Conservation (phyloP, 2,113 vertebrate genomes). For the Marmota flaviventris region DNA sequence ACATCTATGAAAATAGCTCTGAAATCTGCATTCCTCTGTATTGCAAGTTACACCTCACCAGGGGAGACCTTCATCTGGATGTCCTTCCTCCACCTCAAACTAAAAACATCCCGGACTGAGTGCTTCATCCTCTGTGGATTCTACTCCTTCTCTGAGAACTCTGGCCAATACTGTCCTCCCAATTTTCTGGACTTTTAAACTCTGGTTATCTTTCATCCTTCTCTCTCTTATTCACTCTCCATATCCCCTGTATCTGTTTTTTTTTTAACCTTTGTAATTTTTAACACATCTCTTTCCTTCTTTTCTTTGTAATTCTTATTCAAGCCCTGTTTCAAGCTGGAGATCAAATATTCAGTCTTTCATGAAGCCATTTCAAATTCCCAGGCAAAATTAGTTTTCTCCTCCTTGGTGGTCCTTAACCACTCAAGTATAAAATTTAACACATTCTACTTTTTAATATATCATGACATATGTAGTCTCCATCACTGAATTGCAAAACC, state of each 20-base stretch:
- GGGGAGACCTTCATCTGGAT: background rate
- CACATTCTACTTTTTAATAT: background rate
- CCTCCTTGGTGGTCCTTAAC: background rate
- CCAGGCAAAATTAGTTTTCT: background rate
- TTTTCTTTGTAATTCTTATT: background rate
- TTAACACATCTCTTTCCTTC: background rate
- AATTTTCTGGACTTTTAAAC: background rate
- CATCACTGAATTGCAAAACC: background rate
- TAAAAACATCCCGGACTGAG: rapidly evolving
- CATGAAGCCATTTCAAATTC: background rate
- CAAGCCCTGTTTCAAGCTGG: background rate
- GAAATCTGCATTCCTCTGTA: background rate
- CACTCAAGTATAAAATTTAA: background rate
- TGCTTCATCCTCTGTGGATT: background rate
- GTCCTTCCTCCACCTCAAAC: background rate
- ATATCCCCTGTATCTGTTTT: background rate
- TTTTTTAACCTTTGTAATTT: background rate
- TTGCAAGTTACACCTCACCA: background rate
- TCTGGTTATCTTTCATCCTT: background rate
- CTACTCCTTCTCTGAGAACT: background rate
- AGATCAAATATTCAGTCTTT: background rate
- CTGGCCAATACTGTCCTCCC: background rate
- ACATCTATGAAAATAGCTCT: background rate
- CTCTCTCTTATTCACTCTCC: background rate
- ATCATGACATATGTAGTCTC: background rate